A percentile compares a stretch with the other conserved stretches of the same genome.
Evolutionary conservation across 2,888 invertebrate genomes (phyloP).

Genomic region (Phengaris alcon): DNA sequence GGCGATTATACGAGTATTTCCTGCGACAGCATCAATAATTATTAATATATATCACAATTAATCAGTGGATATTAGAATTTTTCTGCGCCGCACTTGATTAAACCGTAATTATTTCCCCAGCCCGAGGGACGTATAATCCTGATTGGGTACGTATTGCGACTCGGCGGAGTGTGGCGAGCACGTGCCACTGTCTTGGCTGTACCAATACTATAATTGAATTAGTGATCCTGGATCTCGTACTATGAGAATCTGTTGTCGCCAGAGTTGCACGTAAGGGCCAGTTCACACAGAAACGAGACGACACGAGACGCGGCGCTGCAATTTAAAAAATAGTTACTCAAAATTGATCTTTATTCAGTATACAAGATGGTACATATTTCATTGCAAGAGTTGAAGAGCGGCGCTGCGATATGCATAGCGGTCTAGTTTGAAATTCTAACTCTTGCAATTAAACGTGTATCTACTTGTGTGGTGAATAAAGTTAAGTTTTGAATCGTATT

Average conservation of each 20-base stretch:
- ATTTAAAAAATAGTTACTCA: no score
- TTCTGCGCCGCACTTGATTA: slow-evolving; percentile 70
- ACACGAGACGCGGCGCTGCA: no score
- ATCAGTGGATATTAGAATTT: slow-evolving; percentile 49
- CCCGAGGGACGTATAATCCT: slow-evolving; percentile 74
- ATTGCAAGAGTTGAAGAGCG: no score
- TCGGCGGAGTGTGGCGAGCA: slow-evolving; percentile 73
- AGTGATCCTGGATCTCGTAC: not conserved
- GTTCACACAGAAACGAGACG: no score
- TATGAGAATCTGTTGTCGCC: not conserved
- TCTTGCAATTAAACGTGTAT: no score
- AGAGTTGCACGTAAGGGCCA: no score
- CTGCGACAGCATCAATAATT: not conserved
- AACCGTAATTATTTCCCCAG: slow-evolving; percentile 72
- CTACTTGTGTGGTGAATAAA: no score
- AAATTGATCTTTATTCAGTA: no score
- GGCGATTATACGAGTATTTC: not conserved
- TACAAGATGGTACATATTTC: no score
- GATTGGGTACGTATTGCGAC: slow-evolving; percentile 76
- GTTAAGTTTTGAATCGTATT: no score
- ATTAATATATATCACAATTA: slow-evolving; percentile 25
- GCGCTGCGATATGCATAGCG: no score
- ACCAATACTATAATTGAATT: slow-evolving; percentile 9
- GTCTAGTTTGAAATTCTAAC: no score
- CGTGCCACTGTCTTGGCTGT: slow-evolving; percentile 48